Evolutionary conservation across 2,888 invertebrate species (phyloP).

Genomic region (Petrolisthes cinctipes): DNA sequence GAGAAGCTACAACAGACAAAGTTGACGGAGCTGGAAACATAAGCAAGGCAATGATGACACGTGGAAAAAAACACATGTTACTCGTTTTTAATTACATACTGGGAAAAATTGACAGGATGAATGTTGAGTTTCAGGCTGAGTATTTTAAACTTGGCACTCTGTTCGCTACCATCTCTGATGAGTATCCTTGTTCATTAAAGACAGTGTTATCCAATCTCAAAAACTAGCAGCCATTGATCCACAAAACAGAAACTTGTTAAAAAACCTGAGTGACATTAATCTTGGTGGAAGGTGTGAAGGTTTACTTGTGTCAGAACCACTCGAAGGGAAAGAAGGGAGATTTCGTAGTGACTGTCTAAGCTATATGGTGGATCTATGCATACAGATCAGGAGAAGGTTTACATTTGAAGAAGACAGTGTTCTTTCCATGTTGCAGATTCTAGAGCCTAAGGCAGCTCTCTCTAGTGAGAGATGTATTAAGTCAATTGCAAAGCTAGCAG

Average conservation of each 20-base stretch:
- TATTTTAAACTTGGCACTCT: no score
- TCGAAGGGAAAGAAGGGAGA: neutral
- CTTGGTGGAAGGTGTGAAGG: no score
- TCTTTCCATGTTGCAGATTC: neutral
- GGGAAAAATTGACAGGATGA: no score
- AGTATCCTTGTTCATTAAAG: neutral
- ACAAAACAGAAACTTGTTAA: neutral
- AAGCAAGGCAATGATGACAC: neutral
- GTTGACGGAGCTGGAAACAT: conserved; percentile 17
- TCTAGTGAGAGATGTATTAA: neutral
- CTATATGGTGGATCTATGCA: neutral
- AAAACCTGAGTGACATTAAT: no score
- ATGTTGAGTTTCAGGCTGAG: no score
- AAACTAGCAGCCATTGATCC: neutral
- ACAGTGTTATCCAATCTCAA: neutral
- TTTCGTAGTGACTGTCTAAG: neutral
- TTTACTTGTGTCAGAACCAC: neutral
- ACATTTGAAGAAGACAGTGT: conserved; percentile 4
- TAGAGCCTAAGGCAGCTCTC: neutral
- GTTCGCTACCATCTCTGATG: neutral
- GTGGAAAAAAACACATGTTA: conserved; percentile 23
- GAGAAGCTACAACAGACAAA: neutral
- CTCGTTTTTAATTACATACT: neutral
- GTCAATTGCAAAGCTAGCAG: no score
- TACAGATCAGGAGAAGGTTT: neutral